Evolutionary conservation across 1,140 invertebrate species (phyloP).

Genomic region (Yoshiicerus persimilis): DNA sequence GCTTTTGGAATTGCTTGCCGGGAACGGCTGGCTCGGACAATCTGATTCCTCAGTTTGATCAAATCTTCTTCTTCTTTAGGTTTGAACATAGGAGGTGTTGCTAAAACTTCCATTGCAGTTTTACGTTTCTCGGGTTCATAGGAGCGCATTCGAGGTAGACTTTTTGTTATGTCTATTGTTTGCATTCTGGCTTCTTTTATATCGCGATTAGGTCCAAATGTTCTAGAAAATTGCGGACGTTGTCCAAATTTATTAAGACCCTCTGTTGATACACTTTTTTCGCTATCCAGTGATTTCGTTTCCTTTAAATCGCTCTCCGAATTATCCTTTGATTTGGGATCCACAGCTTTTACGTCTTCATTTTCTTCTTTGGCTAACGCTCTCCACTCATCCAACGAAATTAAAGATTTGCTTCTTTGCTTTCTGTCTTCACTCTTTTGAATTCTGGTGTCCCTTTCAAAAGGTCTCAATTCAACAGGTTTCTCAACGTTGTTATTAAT

Average conservation of each 20-base stretch:
- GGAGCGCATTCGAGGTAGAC: background rate
- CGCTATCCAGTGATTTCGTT: background rate
- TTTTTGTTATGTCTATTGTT: background rate
- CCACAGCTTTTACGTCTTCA: background rate
- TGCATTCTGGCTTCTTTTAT: background rate
- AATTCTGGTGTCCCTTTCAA: background rate
- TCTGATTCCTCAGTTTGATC: background rate
- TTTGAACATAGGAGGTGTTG: background rate
- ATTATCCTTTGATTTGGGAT: background rate
- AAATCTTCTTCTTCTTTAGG: conserved; percentile 18
- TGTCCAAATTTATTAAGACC: no score
- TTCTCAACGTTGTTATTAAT: background rate
- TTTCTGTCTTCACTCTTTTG: background rate
- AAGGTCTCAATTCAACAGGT: background rate
- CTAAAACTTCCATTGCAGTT: conserved; percentile 38
- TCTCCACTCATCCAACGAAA: background rate
- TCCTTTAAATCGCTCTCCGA: background rate
- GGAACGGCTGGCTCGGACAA: conserved; percentile 24
- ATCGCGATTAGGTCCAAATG: no score
- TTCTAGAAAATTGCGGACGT: no score
- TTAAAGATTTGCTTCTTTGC: background rate
- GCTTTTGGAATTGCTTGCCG: background rate
- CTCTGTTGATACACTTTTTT: background rate
- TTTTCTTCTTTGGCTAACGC: background rate
- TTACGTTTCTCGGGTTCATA: background rate